Evolutionary conservation across 2,797 vertebrate genomes (phyloP), one percentile per base, ranked within the genome.

Genomic region (Leuciscus waleckii): DNA sequence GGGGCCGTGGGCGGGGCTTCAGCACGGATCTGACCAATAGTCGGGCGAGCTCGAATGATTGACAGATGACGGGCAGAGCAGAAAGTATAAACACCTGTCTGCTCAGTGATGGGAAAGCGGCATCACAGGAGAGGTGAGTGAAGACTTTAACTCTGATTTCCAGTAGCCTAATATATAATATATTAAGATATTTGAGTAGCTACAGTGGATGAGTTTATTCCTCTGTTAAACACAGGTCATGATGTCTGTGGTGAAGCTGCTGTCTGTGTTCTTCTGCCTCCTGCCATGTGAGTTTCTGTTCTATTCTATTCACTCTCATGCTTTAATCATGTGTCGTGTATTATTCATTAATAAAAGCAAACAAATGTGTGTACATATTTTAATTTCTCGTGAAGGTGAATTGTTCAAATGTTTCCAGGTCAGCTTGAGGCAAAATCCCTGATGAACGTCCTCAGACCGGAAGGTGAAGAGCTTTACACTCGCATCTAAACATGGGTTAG

Each of bases 361-460:
- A 16, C 5, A 0, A 0, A 16, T 29, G 1, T 26, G 23, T 74
- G 26, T 51, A 9, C 2, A 11, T 54, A 23, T 35, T 7, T 7
- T 75, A 2, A 5, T 14, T 17, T 8, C 19, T 82, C 1, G 6
- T 67, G 19, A 49, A 67, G 41, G 32, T 43, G 13, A 51, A 37
- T 7, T 37, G 71, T 10, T 85, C 5, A 39, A 54, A 23, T 85
- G 21, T 26, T 73, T 89, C 1, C 84, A 96, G 95, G 91, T 32
- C 85, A 91, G 2, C 78, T 93, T 75, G 93, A 94, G 65, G 93
- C 93, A 39, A 95, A 95, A 81, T 95, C 95, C 1, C 79, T 96
- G 86, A 84, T 95, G 82, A 91, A 76, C 23, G 2, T 78, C 78
- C 90, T 96, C n/a, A 84, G 90, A 84, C 92, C 92, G 69, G 94